Base-by-base conservation (phyloP, 2,888 invertebrate species). In the Nymphalis urticae region DNA sequence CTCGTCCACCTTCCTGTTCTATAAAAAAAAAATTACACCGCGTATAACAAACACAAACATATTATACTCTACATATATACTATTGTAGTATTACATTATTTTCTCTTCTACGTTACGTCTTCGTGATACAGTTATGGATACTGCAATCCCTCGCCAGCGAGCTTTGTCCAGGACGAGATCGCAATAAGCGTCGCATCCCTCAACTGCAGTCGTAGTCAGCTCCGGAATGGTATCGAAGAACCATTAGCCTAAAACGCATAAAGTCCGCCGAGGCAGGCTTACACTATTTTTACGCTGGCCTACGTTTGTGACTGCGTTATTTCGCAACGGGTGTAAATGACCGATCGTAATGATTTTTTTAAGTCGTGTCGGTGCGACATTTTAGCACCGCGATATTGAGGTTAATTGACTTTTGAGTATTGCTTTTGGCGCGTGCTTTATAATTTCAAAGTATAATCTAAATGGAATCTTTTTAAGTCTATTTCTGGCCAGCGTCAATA, bases 391-490 rank as follows among this genome's bases (percentile, higher is more conserved):
- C 51, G 32, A 17, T 17, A 68, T 64, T 48, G 67, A 68, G 68
- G 70, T 59, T 70, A 70, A 70, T 70, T 67, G 67, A 56, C 61
- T 62, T 48, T 56, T 60, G 53, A 56, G 27, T 56, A 62, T 62
- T 32, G 36, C 54, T 61, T 56, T 56, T 56, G 54, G 32, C n/a
- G 27, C n/a, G 27, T 27, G 27, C 24, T 32, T 56, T 27, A 27
- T 56, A 56, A 56, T 56, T 54, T 27, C 27, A 16, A 56, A 17
- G 54, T 19, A 17, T 32, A 42, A 16, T 53, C 27, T 32, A 32
- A 6, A 53, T 6, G 54, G 17, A n/a, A 27, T 56, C 54, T 32
- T 21, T 56, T 27, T 32, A 17, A 27, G 9, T 32, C n/a, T 42
- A 42, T 42, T 42, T 42, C 42, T 42, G 13, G 42, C 42, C 13